Conservation (phyloP, 2,113 vertebrate species). For the Chionis minor region DNA sequence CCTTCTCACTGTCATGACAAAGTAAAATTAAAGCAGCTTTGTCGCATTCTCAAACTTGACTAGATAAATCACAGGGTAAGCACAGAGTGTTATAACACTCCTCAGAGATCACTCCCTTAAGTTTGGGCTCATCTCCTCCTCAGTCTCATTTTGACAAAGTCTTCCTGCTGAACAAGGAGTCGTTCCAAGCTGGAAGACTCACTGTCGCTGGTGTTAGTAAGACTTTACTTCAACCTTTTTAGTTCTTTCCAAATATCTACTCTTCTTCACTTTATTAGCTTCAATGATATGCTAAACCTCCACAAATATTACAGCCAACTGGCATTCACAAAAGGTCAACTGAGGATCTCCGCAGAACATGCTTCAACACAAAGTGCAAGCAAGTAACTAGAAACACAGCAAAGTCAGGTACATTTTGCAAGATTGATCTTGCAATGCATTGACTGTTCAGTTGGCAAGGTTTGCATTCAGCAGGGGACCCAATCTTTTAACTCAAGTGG, state of each 20-base stretch:
- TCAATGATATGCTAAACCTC: neutral
- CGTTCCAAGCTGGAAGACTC: neutral
- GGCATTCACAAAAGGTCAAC: neutral
- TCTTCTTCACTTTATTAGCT: neutral
- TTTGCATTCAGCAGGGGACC: neutral
- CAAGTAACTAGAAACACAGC: neutral
- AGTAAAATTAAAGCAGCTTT: conserved; percentile 12
- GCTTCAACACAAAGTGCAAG: neutral
- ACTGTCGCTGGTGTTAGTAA: neutral
- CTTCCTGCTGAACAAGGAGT: neutral
- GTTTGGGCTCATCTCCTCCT: neutral
- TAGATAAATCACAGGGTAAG: conserved; percentile 14
- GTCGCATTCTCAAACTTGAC: neutral
- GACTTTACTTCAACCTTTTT: neutral
- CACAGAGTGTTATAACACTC: neutral
- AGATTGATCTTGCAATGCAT: neutral
- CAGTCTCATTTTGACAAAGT: neutral
- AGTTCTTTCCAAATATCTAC: neutral
- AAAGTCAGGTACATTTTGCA: neutral
- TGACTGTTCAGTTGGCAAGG: neutral
- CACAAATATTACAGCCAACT: neutral
- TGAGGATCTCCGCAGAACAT: neutral
- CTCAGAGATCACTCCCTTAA: neutral
- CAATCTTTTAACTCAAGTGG: neutral
- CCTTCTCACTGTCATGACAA: neutral